These are phyloP conservation scores for Erethizon dorsatum DNA, from an alignment of 2,797 vertebrate genomes.

Conservation along the genomic window DNA sequence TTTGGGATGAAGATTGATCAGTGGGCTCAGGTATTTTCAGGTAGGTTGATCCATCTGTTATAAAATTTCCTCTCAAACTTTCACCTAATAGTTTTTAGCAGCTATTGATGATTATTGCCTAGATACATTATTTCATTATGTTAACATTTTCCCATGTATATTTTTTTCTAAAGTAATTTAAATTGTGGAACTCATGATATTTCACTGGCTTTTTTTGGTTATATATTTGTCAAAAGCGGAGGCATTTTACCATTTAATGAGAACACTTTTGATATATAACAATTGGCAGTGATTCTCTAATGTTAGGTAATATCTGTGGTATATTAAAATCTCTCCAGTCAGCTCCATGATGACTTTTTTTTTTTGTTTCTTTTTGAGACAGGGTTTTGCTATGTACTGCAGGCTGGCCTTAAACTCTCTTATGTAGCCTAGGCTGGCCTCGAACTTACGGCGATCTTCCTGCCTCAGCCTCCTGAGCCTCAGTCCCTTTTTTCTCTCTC, in stretches of 20 bases:
- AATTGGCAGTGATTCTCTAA: neutral
- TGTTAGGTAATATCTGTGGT: neutral
- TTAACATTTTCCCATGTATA: neutral
- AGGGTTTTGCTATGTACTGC: neutral
- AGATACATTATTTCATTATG: neutral
- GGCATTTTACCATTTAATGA: neutral
- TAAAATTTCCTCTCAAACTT: neutral
- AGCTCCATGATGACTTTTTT: neutral
- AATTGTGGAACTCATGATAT: conserved; percentile 23
- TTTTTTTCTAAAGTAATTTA: conserved; percentile 55
- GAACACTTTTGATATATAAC: neutral
- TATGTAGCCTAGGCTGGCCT: neutral
- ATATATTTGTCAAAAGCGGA: conserved; percentile 40
- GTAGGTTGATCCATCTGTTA: neutral
- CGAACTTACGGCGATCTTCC: neutral
- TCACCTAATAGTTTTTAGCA: conserved; percentile 4
- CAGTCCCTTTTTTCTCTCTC: neutral
- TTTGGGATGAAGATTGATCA: neutral
- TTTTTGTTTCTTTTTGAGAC: neutral
- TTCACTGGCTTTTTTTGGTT: neutral
- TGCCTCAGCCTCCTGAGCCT: neutral
- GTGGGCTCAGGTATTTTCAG: neutral
- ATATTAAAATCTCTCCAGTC: neutral
- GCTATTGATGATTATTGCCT: neutral
- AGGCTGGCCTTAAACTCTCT: neutral